Conservation (phyloP, 2,797 vertebrate genomes). For the Ctenopoma kingsleyae region DNA sequence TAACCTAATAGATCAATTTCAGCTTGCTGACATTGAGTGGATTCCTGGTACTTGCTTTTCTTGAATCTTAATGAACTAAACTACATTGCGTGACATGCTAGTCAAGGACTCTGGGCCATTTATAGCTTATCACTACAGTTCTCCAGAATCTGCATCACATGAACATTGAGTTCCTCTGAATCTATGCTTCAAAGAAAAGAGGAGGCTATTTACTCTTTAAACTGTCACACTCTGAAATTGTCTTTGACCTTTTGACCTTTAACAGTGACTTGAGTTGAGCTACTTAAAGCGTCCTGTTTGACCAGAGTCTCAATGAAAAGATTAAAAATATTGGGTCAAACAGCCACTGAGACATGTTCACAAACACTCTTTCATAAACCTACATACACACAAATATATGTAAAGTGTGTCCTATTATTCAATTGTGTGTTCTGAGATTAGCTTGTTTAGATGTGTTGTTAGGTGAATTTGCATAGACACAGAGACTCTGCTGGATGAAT, state of each 20-base stretch:
- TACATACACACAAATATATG: background rate
- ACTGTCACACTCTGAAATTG: background rate
- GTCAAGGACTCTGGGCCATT: conserved; percentile 2
- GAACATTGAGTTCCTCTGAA: background rate
- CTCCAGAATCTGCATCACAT: conserved; percentile 1
- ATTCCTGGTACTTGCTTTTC: background rate
- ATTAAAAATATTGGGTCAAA: background rate
- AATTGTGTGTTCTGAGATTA: background rate
- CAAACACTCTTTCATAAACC: background rate
- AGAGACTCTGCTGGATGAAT: background rate
- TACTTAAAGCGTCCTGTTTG: background rate
- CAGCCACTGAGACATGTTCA: background rate
- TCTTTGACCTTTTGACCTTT: conserved; percentile 4
- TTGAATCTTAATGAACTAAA: background rate
- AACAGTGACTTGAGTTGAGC: background rate
- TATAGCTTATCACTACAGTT: conserved; percentile 1
- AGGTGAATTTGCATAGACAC: background rate
- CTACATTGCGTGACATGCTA: background rate
- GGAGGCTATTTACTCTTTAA: background rate
- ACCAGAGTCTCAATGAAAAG: background rate
- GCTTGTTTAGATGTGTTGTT: background rate
- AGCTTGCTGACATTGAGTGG: background rate
- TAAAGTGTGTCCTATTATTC: background rate
- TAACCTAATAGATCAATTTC: background rate
- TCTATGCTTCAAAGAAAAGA: background rate